Evolutionary conservation across 2,797 vertebrate genomes (phyloP), one percentile per base, ranked within the genome.

Genomic region (Triplophysa yarkandensis): DNA sequence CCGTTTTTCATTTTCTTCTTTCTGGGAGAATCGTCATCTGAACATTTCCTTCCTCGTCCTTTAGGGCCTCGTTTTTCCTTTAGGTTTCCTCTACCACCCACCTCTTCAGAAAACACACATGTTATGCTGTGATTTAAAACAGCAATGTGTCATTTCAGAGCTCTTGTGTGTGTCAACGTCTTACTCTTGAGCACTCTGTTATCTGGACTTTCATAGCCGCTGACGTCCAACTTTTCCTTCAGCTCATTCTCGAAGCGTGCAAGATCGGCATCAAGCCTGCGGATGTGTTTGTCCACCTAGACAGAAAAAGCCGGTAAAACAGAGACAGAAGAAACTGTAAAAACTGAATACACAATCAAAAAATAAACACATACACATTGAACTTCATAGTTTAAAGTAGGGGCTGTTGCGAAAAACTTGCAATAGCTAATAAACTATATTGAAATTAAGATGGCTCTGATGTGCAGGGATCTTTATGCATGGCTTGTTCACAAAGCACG

Each of bases 201-300:
- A 5, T 89, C 95, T 7, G 95, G 72, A 34, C 86, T 94, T 77
- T 98, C 97, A 0, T 96, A 95, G 80, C 96, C 94, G 0, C 93
- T 94, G 80, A 95, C 88, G 78, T 97, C 97, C 86, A 98, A 88
- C 83, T 98, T 99, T 78, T 98, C 97, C 77, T 99, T 99, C n/a
- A 99, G 90, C 82, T 99, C 97, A 0, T 97, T 98, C 64, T 99
- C 97, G 16, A 99, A 99, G 1, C 97, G 93, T 0, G 97, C 97
- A 73, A 99, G 83, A 84, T 99, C 97, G 0, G 97, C 97, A 4
- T 98, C 97, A 44, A 99, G 92, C 50, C 97, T 91, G 28, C 97
- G 93, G 77, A 99, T 99, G 63, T 99, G 97, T 85, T 98, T 99
- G 84, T 99, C 97, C 87, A 99, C 97, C 97, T 99, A 17, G 25